phyloP scores from a whole-genome alignment of 2,113 vertebrate genomes.

The Motacilla alba region DNA sequence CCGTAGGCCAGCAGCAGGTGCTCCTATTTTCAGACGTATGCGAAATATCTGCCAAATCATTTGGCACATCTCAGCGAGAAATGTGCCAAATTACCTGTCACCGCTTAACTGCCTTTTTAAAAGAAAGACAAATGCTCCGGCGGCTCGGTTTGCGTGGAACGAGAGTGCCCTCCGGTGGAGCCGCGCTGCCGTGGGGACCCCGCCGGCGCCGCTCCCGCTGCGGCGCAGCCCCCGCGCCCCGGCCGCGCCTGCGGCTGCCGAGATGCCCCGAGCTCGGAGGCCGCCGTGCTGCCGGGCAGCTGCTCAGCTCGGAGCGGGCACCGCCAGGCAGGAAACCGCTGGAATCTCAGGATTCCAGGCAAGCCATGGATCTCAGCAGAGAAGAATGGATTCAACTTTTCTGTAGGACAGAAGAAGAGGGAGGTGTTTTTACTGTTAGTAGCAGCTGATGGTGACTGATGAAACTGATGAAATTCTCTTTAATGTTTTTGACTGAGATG shows the following conservation, averaged over 20 bases:
- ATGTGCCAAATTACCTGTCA: conserved; percentile 76
- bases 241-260: rapidly evolving
- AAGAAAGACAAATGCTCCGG: conserved; percentile 43
- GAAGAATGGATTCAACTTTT: background rate
- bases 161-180: conserved; percentile 72
- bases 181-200: background rate
- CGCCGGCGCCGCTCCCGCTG: background rate
- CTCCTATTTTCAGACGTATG: conserved; percentile 69
- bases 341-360: background rate
- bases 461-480: conserved; percentile 1
- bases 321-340: background rate
- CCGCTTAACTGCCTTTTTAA: conserved; percentile 38
- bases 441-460: background rate
- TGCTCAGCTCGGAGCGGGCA: background rate
- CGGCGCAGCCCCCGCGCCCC: background rate
- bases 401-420: background rate
- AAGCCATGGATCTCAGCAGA: background rate
- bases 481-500: background rate
- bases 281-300: background rate
- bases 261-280: background rate
- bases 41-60: conserved; percentile 72
- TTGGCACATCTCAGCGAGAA: conserved; percentile 68
- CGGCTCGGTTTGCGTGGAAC: background rate
- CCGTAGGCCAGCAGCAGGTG: conserved; percentile 65
- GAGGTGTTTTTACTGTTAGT: background rate